These are phyloP conservation scores for Eristalinus aeneus DNA, from an alignment of 2,888 invertebrate species.

Conservation along the genomic window DNA sequence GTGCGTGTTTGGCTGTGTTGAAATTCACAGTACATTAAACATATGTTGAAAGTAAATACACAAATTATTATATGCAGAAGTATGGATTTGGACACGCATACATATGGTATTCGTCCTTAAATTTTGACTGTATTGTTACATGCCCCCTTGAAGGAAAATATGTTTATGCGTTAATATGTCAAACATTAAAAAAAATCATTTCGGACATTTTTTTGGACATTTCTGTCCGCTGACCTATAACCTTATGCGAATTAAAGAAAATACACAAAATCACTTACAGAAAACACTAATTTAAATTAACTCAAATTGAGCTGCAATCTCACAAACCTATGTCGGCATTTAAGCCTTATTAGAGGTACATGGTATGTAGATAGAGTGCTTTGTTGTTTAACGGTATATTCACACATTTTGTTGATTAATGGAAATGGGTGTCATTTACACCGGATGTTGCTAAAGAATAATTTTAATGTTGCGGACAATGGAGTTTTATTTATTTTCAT, in stretches of 20 bases:
- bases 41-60: slow-evolving; percentile 54
- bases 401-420: background rate
- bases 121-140: slow-evolving; percentile 57
- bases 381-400: background rate
- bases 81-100: background rate
- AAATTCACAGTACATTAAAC: slow-evolving; percentile 63
- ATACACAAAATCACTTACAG: background rate
- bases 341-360: background rate
- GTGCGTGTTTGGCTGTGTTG: slow-evolving; percentile 17
- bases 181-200: no score
- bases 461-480: no score
- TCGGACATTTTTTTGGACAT: background rate
- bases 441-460: no score
- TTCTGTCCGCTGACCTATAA: background rate
- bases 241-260: background rate
- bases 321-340: background rate
- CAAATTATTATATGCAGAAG: background rate
- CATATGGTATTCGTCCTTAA: slow-evolving; percentile 53
- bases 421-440: background rate
- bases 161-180: background rate
- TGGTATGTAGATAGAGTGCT: no score
- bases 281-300: background rate
- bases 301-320: background rate
- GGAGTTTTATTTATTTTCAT: background rate
- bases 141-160: slow-evolving; percentile 9